A percentile compares a stretch with the other conserved stretches of the same genome.
phyloP scores from a whole-genome alignment of 2,797 vertebrate genomes.

The Sebastes taczanowskii region DNA sequence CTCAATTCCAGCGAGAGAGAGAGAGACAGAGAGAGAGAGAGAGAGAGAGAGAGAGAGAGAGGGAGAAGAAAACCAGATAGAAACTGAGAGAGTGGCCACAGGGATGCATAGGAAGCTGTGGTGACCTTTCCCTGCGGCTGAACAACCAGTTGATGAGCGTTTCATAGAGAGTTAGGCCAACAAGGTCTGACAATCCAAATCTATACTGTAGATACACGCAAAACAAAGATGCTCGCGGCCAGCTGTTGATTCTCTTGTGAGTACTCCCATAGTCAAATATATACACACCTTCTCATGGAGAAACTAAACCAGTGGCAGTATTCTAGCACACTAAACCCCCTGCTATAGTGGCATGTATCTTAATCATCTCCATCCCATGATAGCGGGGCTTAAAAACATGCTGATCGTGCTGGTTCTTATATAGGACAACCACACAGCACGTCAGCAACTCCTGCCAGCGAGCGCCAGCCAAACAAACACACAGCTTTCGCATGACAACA shows the following conservation, averaged over 20 bases:
- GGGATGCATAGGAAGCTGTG: constrained; percentile 31
- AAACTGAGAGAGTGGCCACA: constrained; percentile 8
- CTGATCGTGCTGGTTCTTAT: constrained; percentile 60
- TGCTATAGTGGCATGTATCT: constrained; percentile 50
- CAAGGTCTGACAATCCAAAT: constrained; percentile 51
- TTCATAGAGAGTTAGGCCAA: constrained; percentile 56
- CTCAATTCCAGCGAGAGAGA: constrained; percentile 50
- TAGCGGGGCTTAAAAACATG: constrained; percentile 46
- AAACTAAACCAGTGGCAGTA: constrained; percentile 45
- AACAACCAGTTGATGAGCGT: constrained; percentile 64
- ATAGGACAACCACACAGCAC: constrained; percentile 59
- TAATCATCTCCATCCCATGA: constrained; percentile 64
- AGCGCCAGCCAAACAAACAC: constrained; percentile 37
- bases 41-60: not conserved
- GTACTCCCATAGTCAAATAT: constrained; percentile 8
- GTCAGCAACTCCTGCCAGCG: constrained; percentile 59
- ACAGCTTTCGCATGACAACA: constrained; percentile 33
- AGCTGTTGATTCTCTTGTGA: constrained; percentile 19
- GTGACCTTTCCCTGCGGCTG: constrained; percentile 74
- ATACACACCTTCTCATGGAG: constrained; percentile 9
- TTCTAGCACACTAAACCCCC: constrained; percentile 19
- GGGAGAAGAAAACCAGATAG: constrained; percentile 3
- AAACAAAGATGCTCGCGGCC: constrained; percentile 12
- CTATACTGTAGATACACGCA: constrained; percentile 28
- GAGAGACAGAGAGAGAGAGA: not conserved